Evolutionary conservation across 2,113 vertebrate species (phyloP), one percentile per base, ranked within the genome.

Genomic region (Pachyramphus minor): DNA sequence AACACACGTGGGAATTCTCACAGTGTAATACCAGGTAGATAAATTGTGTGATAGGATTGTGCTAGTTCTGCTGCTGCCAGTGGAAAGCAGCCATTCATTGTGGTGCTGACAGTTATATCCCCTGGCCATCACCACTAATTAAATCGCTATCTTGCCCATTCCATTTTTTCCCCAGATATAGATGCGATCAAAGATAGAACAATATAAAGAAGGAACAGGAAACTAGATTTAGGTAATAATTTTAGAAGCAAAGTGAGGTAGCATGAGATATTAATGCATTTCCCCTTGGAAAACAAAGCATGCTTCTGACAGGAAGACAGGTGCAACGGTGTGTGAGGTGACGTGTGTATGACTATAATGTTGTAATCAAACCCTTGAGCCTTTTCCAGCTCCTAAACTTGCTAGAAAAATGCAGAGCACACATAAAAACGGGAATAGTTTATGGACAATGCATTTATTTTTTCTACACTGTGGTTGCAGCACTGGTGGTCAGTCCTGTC

Each of bases 121-220:
- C 77, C 66, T 49, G 66, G 94, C 83, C 66, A 83, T 33, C 69
- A 73, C 8, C 45, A 41, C 53, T 93, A 95, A 94, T 95, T 96
- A 95, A 96, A 94, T 86, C 14, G 5, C 72, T 84, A 81, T 92
- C 88, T 80, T 94, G 80, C 84, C 83, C 79, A 72, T 76, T 88
- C 69, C 44, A 41, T 87, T 92, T 83, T 73, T 74, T 17, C 49
- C 39, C 72, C 47, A 96, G 90, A 96, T 86, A 94, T 7, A 75
- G 84, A 92, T 50, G 58, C 0, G 2, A 83, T 80, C 67, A 91
- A 91, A 87, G 68, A 88, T 6, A 81, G 76, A 95, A 91, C 68
- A 76, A 90, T 69, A 92, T 24, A 77, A 52, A 41, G 53, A 39
- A 79, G 41, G 59, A 82, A 50, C 30, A 66, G 30, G 33, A 92